Percentiles rank a stretch among this genome's conserved stretches.
Conservation (phyloP, 2,888 invertebrate species). For the Mongoloraphidia duomilia region DNA sequence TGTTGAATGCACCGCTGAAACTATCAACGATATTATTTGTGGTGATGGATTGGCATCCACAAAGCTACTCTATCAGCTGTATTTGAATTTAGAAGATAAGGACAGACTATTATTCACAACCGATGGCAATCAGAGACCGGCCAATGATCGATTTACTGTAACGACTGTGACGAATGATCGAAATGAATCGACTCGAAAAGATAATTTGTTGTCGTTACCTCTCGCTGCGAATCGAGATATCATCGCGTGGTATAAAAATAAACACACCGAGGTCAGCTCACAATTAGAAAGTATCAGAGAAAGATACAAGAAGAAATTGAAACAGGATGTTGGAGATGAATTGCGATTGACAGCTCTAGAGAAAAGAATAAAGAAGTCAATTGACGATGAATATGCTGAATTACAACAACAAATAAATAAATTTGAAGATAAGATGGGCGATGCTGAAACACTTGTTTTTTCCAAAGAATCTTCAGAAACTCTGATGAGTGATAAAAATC, state of each 20-base stretch:
- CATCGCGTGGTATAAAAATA: constrained; percentile 42
- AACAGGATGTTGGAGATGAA: constrained; percentile 22
- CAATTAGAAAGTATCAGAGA: constrained; percentile 31
- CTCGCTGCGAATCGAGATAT: constrained; percentile 33
- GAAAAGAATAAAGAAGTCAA: not conserved
- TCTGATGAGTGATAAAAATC: no score
- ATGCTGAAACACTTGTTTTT: no score
- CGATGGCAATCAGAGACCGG: constrained; percentile 22
- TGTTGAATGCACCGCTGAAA: constrained; percentile 30
- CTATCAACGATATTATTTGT: constrained; percentile 33
- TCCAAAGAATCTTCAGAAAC: no score
- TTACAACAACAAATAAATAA: no score
- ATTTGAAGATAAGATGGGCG: no score
- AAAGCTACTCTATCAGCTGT: constrained; percentile 45
- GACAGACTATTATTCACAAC: constrained; percentile 35
- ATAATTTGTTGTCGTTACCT: constrained; percentile 30
- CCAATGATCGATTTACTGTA: constrained; percentile 27
- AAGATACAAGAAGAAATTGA: constrained; percentile 25
- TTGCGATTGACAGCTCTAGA: constrained; percentile 12
- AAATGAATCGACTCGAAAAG: not conserved
- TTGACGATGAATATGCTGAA: no score
- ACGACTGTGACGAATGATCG: constrained; percentile 10
- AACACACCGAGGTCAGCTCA: constrained; percentile 31
- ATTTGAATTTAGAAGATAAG: constrained; percentile 41
- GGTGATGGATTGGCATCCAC: constrained; percentile 36